phyloP scores from a whole-genome alignment of 2,113 vertebrate species.

The Amphiprion percula region DNA sequence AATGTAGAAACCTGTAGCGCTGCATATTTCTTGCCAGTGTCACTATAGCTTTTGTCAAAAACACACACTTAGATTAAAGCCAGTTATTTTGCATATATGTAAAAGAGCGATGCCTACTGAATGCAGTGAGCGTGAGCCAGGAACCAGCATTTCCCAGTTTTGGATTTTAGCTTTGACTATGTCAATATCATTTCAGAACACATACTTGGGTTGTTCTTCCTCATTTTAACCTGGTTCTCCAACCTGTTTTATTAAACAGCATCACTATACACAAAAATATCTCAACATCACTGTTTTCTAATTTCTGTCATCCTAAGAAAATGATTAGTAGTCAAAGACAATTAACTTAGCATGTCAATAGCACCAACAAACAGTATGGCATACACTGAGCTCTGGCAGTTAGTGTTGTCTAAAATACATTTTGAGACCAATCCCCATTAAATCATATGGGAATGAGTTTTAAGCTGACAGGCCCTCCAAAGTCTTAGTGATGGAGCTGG shows the following conservation, averaged over 20 bases:
- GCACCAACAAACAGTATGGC: background rate
- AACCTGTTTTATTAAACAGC: too few relatives aligned
- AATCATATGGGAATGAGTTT: background rate
- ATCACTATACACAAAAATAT: too few relatives aligned
- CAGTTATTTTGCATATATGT: too few relatives aligned
- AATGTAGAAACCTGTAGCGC: background rate
- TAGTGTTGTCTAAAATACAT: background rate
- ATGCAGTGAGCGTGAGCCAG: background rate
- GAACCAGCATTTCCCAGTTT: background rate
- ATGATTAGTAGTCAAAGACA: too few relatives aligned
- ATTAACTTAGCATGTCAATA: too few relatives aligned
- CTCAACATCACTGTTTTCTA: too few relatives aligned
- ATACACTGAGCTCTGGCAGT: background rate
- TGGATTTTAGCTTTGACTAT: background rate
- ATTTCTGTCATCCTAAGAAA: too few relatives aligned
- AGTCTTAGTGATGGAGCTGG: background rate
- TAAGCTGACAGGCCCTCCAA: background rate
- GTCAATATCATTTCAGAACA: background rate
- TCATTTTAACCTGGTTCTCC: too few relatives aligned
- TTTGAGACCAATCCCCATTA: background rate
- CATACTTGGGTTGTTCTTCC: too few relatives aligned
- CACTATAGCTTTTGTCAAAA: too few relatives aligned
- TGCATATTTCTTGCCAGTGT: too few relatives aligned
- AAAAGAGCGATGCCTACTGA: background rate
- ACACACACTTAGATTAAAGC: too few relatives aligned